Percentiles rank a stretch among this genome's conserved stretches.
These are phyloP conservation scores for Hippocampus comes DNA, from an alignment of 2,113 vertebrate species.

Conservation along the genomic window DNA sequence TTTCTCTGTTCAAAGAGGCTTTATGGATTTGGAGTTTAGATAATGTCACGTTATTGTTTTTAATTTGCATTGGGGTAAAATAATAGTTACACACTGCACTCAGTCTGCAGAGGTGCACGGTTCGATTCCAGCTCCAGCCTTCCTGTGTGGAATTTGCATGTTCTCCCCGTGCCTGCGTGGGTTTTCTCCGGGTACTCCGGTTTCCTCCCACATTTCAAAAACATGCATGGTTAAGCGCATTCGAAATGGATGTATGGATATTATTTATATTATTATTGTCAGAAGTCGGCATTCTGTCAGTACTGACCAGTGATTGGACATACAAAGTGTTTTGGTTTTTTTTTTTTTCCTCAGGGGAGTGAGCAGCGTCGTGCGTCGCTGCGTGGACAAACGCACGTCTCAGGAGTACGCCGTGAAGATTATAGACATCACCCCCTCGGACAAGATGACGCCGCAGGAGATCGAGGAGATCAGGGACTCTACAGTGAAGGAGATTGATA, in stretches of 20 bases:
- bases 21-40: background rate
- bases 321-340: background rate
- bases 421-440: constrained; percentile 90
- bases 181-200: too few species aligned
- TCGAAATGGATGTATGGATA: too few species aligned
- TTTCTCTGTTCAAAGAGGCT: constrained; percentile 15
- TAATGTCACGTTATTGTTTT: background rate
- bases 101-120: too few species aligned
- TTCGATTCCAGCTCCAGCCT: too few species aligned
- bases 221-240: too few species aligned
- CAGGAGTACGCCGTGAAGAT: constrained; percentile 92
- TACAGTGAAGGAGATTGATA: constrained; percentile 90
- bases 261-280: too few species aligned
- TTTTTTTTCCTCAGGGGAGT: constrained; percentile 78
- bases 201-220: too few species aligned
- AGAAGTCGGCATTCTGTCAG: too few species aligned
- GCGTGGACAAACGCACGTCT: constrained; percentile 80
- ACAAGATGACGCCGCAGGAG: constrained; percentile 81
- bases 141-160: too few species aligned
- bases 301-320: background rate
- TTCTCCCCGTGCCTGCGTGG: too few species aligned
- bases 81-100: too few species aligned
- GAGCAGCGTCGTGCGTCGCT: constrained; percentile 92
- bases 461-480: constrained; percentile 84
- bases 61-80: background rate